Evolutionary conservation across 92 coral and sea anemone species (phyloP), one percentile per base, ranked within the genome.

Genomic region (Micromussa lordhowensis): DNA sequence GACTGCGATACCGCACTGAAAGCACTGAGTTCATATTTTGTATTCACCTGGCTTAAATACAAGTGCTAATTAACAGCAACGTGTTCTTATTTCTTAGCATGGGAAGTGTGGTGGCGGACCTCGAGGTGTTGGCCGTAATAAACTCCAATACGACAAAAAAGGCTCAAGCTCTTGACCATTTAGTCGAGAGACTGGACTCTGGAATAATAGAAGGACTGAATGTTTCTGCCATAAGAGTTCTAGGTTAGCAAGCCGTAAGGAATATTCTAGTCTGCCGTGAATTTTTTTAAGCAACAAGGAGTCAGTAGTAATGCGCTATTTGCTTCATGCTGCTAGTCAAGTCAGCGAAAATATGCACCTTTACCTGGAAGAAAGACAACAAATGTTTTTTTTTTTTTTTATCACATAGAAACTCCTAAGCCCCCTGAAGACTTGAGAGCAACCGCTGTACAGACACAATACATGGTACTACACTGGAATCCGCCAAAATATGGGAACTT

Each of bases 101-200:
- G 38, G 84, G 84, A 3, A 80, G 84, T 28, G 48, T 80, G 24
- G 31, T 38, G 73, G 84, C 74, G 3, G 84, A 80, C 34, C 5
- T 80, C 59, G 14, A 28, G 34, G 54, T 80, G 54, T 38, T 80
- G 10, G 57, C 84, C 1, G 30, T 64, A 13, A 80, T 80, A 22
- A 80, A 80, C 63, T 1, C 74, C 34, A 61, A 80, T 35, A 80
- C n/a, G 17, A 80, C 84, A 9, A 24, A 28, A 36, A 61, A 80
- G 36, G 73, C 3, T 14, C 57, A 80, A 13, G 58, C 84, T 59
- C n/a, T 61, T 34, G 3, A 61, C 36, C 73, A 80, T 35, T 80
- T 80, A 16, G 59, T 80, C 22, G 73, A 64, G 4, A 74, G 73
- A 29, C 18, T 80, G 24, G 72, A 54, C 59, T 54, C 59, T 54